Base-by-base conservation (phyloP, 2,888 invertebrate species). In the Caenorhabditis wallacei region DNA sequence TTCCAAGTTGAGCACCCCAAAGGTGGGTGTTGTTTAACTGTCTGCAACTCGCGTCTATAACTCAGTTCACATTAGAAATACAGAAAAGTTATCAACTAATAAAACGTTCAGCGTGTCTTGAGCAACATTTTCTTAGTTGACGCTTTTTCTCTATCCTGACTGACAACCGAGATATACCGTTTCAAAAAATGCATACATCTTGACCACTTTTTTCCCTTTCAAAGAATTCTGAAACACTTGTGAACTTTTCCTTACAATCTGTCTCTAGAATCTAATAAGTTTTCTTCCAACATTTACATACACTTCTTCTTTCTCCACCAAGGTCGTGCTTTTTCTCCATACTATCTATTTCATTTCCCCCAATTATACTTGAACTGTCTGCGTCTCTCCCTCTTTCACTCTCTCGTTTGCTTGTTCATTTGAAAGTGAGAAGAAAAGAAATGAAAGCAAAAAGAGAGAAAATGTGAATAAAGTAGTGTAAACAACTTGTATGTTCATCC, bases 221-320 rank as follows among this genome's bases (percentile, higher is more conserved):
- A 18, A 26, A n/a, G n/a, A n/a, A n/a, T 10, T 18, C 54, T 48
- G 54, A 13, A 3, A 30, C 30, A 3, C 30, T 5, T 30, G 3
- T n/a, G 18, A n/a, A 26, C 20, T 51, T 20, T 51, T 46, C 56
- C n/a, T 37, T 26, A 37, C 20, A 80, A 37, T 43, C 54, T 26
- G 26, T 37, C 37, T 37, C 68, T 53, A n/a, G 22, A 63, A 72
- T 72, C 72, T 72, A 72, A 72, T 63, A 72, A 53, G 72, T 72
- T 71, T 26, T 24, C 16, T 40, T 22, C 24, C 63, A 54, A 40
- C 40, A 72, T 72, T 72, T 72, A 53, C 72, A 72, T 22, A 46
- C 61, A 51, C 48, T 53, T 40, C 48, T 53, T 43, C 37, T 63
- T 5, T 54, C 43, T 20, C 51, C 20, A 16, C 16, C 66, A 75